Evolutionary conservation across 2,113 vertebrate genomes (phyloP), one percentile per base, ranked within the genome.

Genomic region (Podarcis raffonei): DNA sequence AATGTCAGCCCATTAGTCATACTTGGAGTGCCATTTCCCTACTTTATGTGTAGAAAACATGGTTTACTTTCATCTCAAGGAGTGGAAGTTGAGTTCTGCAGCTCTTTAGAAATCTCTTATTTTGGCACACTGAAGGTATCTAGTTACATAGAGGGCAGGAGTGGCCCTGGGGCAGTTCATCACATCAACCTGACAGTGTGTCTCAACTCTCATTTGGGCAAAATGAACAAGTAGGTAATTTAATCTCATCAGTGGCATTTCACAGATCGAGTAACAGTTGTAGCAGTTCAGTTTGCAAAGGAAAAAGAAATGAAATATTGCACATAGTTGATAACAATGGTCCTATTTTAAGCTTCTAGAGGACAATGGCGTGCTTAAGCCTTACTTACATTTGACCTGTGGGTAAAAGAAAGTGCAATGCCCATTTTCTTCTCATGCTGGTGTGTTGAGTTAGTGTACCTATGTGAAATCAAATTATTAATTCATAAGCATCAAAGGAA

Each of bases 1-100:
- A 82, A 81, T 87, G 88, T 83, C 89, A 91, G 89, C 90, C 35
- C 78, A 84, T 91, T 87, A 91, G 57, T 84, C 37, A 15, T 77
- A 69, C 30, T 80, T 0, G 1, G 72, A 80, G 76, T 25, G 13
- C 82, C 69, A 75, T 89, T 76, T 69, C 32, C 27, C 66, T 48
- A 66, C 5, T 92, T 0, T 66, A 0, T 69, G 91, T 91, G 37
- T 32, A 81, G 84, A 48, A n/a, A 87, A 20, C 4, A n/a, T 1
- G 0, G 53, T 53, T 71, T 77, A 68, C n/a, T 0, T 75, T 84
- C 89, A 1, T 92, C 72, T 65, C 48, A 48, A 80, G 4, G 1
- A 65, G 62, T 35, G 32, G 23, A 62, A 89, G 53, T 23, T 39
- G 53, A 39, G 35, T 65, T 95, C 35, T 27, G 59, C 27, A 78